Evolutionary conservation across 1,140 invertebrate species (phyloP).

Genomic region (Macrosteles quadrilineatus): DNA sequence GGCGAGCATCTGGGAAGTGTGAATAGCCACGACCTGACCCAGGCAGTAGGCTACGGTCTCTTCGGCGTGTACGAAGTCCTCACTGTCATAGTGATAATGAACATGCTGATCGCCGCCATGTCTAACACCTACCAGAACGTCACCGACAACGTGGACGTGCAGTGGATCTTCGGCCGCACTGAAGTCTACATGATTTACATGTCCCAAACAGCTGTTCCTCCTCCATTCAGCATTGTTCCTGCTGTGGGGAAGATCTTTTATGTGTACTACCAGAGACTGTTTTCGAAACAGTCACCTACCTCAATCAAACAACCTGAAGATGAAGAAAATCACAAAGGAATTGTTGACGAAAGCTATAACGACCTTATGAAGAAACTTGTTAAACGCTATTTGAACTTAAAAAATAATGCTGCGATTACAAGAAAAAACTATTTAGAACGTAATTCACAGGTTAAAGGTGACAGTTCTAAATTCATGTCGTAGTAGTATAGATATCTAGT

Average conservation of each 20-base stretch:
- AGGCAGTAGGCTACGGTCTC: conserved; percentile 62
- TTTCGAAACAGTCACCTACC: too few species aligned
- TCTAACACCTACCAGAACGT: conserved; percentile 71
- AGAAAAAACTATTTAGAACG: too few species aligned
- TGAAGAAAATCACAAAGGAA: too few species aligned
- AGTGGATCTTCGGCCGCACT: conserved; percentile 62
- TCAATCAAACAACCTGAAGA: too few species aligned
- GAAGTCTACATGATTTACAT: conserved; percentile 58
- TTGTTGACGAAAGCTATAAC: too few species aligned
- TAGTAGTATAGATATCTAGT: too few species aligned
- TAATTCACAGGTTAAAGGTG: too few species aligned
- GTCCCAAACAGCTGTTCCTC: conserved; percentile 56
- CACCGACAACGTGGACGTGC: conserved; percentile 58
- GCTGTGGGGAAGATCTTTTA: conserved; percentile 43
- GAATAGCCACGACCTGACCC: conserved; percentile 61
- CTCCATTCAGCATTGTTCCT: conserved; percentile 59
- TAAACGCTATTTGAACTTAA: too few species aligned
- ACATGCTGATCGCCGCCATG: conserved; percentile 79
- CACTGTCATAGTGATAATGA: conserved; percentile 68
- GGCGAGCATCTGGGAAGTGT: conserved; percentile 42
- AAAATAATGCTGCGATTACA: too few species aligned
- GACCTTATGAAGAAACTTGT: too few species aligned
- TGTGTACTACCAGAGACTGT: too few species aligned
- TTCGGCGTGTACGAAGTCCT: conserved; percentile 66
- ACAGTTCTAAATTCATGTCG: too few species aligned